Base-by-base conservation (phyloP, 2,113 vertebrate species). In the Lasiurus cinereus region DNA sequence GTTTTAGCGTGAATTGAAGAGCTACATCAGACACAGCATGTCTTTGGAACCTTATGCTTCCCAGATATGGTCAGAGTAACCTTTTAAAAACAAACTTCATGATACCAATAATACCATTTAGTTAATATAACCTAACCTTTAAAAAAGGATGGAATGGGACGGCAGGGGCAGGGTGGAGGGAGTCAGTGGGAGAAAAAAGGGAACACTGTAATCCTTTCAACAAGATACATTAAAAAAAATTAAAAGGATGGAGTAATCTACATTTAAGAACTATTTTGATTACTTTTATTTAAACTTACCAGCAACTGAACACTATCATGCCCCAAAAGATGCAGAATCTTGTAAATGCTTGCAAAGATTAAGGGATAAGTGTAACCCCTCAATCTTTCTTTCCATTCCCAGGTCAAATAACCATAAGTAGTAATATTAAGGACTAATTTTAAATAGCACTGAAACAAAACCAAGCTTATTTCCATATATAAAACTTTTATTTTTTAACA, bases 391-490 rank as follows among this genome's bases (percentile, higher is more conserved):
- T 97, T 98, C 99, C 99, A 99, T 87, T 99, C 99, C 99, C 99
- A 99, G 16, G 99, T 99, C 97, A 99, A 96, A 95, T 99, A 97
- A 21, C 99, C 99, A 98, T 99, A 99, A 97, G 78, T 99, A 92
- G 19, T 62, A 94, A 86, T 33, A 72, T 98, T 98, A 99, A 99
- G 98, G 98, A 98, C 9, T 1, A 80, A 90, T 39, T 69, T 83
- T 73, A 56, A 0, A 66, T 78, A 33, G 64, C 54, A 85, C 4
- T 22, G 79, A 83, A 87, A 10, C 12, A 33, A 50, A 29, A 62
- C 24, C 24, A n/a, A 21, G 18, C 70, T 83, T 62, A 62, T 27
- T 29, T 29, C 8, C 1, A 4, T 16, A 39, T n/a, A 39, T 78
- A 77, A 93, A 50, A n/a, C 16, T 43, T 27, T 15, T 24, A n/a